Percentiles rank a stretch among this genome's conserved stretches.
Evolutionary conservation across 2,888 invertebrate genomes (phyloP).

Genomic region (Toxonevra muliebris): DNA sequence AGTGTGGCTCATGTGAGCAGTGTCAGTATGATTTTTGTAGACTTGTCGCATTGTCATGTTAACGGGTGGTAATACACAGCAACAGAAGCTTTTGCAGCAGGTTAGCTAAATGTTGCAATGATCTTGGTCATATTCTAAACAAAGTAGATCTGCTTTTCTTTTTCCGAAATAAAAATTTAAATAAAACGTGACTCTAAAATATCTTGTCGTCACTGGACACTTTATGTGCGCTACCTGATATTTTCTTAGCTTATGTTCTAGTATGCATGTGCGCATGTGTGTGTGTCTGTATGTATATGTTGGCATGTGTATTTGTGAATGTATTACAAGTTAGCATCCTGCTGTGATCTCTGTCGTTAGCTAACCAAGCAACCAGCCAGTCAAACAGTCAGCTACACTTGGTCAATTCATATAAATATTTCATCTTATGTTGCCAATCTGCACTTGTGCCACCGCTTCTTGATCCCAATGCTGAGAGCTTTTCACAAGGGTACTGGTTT

Average conservation of each 20-base stretch:
- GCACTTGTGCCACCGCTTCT: slow-evolving; percentile 55
- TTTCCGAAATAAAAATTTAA: neutral
- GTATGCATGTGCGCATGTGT: neutral
- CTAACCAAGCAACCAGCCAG: slow-evolving; percentile 24
- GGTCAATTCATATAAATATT: slow-evolving; percentile 61
- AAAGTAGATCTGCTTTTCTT: too few species aligned
- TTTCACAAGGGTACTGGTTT: neutral
- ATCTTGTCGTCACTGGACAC: slow-evolving; percentile 54
- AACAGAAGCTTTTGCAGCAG: too few species aligned
- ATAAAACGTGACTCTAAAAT: slow-evolving; percentile 1
- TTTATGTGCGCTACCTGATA: slow-evolving; percentile 56
- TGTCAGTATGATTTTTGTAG: too few species aligned
- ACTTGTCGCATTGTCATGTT: too few species aligned
- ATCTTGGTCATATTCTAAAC: too few species aligned
- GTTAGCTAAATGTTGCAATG: too few species aligned
- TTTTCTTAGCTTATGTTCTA: slow-evolving; percentile 9
- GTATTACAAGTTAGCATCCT: neutral
- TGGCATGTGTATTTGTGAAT: neutral
- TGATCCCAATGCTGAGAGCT: neutral
- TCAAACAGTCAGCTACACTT: slow-evolving; percentile 28
- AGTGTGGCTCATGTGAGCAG: too few species aligned
- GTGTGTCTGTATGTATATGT: neutral
- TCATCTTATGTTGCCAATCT: slow-evolving; percentile 61
- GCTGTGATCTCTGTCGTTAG: neutral
- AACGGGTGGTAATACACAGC: too few species aligned